phyloP scores from a whole-genome alignment of 2,888 invertebrate genomes.

The Troides helena region DNA sequence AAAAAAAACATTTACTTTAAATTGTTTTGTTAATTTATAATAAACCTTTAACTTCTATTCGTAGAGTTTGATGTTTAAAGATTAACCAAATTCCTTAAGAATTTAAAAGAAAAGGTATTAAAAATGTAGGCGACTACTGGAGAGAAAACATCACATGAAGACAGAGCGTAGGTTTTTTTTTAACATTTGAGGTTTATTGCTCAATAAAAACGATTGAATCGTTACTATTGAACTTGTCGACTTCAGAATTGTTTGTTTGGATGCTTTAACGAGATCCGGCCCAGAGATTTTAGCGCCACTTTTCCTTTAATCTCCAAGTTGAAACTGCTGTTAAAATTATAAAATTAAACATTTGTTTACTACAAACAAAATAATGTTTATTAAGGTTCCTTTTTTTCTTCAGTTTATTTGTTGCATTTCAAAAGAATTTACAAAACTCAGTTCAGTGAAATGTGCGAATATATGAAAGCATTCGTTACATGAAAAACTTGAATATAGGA shows the following conservation, averaged over 20 bases:
- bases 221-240: conserved; percentile 19
- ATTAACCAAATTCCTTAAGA: neutral
- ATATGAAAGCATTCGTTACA: neutral
- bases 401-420: neutral
- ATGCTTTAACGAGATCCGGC: conserved; percentile 6
- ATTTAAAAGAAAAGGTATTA: neutral
- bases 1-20: neutral
- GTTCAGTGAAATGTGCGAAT: neutral
- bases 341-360: neutral
- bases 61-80: neutral
- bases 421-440: neutral
- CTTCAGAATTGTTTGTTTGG: conserved; percentile 8
- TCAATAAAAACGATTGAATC: conserved; percentile 19
- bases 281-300: conserved; percentile 5
- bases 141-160: neutral
- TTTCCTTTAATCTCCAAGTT: conserved; percentile 1
- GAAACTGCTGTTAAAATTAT: conserved; percentile 1
- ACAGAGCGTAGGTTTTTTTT: neutral
- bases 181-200: conserved; percentile 22
- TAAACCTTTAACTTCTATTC: neutral
- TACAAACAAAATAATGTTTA: conserved; percentile 1
- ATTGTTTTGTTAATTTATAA: neutral
- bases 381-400: neutral
- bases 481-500: neutral
- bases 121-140: neutral